phyloP scores from a whole-genome alignment of 2,888 invertebrate genomes.

The Cryptophagus acutangulus region DNA sequence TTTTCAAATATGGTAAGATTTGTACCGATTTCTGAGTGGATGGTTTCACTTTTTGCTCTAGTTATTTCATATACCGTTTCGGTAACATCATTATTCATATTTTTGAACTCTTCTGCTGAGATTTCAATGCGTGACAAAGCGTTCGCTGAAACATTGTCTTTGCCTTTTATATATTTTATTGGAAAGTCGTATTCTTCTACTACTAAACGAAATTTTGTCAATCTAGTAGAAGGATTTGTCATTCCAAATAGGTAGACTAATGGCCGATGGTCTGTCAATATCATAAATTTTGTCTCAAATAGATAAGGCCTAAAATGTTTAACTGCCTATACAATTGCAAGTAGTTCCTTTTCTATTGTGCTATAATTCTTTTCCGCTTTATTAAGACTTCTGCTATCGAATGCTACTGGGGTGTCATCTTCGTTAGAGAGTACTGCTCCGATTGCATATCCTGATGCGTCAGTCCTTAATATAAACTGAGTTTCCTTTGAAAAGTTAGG shows the following conservation, averaged over 20 bases:
- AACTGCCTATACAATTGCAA: slow-evolving; percentile 27
- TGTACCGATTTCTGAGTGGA: slow-evolving; percentile 9
- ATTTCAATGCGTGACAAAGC: slow-evolving; percentile 12
- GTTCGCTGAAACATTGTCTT: slow-evolving; percentile 8
- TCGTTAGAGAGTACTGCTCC: slow-evolving; percentile 19
- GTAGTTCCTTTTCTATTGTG: slow-evolving; percentile 21
- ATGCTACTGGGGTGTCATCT: slow-evolving; percentile 19
- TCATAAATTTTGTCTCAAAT: too few relatives aligned
- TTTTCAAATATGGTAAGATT: too few relatives aligned
- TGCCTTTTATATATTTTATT: slow-evolving; percentile 7
- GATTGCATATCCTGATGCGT: too few relatives aligned
- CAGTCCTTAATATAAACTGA: slow-evolving; percentile 16
- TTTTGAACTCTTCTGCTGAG: slow-evolving; percentile 14
- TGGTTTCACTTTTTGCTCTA: slow-evolving; percentile 4
- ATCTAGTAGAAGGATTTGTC: too few relatives aligned
- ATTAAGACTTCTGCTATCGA: slow-evolving; percentile 12
- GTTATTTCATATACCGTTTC: slow-evolving; percentile 12
- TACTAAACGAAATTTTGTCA: slow-evolving; percentile 29
- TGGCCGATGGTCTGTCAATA: too few relatives aligned
- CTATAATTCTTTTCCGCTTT: too few relatives aligned
- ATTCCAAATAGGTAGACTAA: too few relatives aligned
- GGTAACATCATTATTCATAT: slow-evolving; percentile 11
- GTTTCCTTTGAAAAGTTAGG: slow-evolving; percentile 18
- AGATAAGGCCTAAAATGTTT: slow-evolving; percentile 14
- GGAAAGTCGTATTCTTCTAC: slow-evolving; percentile 13